phyloP scores from a whole-genome alignment of 1,140 invertebrate genomes.

The Holcopasites calliopsidis region DNA sequence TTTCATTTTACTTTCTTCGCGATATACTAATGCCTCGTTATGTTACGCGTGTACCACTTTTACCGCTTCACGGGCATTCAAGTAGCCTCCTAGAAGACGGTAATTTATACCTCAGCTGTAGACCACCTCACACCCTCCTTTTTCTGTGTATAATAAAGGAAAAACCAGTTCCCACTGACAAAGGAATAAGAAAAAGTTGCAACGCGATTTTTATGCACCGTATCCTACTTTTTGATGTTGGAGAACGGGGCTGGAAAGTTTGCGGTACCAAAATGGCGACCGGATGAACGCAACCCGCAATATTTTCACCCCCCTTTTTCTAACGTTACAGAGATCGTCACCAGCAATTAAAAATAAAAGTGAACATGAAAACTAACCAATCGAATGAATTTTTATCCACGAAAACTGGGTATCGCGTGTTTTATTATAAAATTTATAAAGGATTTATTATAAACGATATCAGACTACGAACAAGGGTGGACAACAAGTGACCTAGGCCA shows the following conservation, averaged over 20 bases:
- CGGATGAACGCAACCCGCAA: not conserved
- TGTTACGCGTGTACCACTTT: constrained; percentile 9
- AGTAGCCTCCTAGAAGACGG: not conserved
- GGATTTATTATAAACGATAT: no score
- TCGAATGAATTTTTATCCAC: no score
- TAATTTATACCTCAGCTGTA: not conserved
- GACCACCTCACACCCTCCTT: no score
- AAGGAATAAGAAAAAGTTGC: no score
- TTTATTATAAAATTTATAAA: not conserved
- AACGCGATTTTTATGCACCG: no score
- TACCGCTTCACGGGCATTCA: not conserved
- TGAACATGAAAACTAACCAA: no score
- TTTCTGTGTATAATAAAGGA: no score
- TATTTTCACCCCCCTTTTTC: not conserved
- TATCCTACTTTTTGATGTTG: no score
- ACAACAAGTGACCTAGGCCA: constrained; percentile 13
- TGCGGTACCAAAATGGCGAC: not conserved
- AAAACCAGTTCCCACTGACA: no score
- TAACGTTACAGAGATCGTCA: not conserved
- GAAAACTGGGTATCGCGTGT: no score
- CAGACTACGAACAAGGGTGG: no score
- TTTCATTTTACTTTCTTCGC: constrained; percentile 59
- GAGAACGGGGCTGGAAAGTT: no score
- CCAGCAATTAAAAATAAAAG: not conserved
- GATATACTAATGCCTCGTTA: not conserved